Percentiles rank a stretch among this genome's conserved stretches.
Evolutionary conservation across 2,113 vertebrate genomes (phyloP).

Genomic region (Ptilonorhynchus violaceus): DNA sequence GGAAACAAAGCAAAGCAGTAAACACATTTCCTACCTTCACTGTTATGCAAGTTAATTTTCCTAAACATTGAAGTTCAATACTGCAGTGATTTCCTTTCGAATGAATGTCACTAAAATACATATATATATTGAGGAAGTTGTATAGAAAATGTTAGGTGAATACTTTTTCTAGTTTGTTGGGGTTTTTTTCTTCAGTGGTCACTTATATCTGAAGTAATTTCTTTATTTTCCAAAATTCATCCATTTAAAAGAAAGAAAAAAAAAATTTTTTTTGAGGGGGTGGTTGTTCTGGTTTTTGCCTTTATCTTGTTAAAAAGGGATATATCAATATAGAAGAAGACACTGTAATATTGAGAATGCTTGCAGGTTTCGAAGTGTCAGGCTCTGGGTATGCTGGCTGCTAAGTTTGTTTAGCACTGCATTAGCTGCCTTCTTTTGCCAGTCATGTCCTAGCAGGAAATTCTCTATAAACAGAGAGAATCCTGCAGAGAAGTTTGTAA

Average conservation of each 20-base stretch:
- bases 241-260: not conserved
- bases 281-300: rapidly evolving
- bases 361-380: not conserved
- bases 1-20: not conserved
- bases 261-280: too few relatives aligned
- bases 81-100: not conserved
- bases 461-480: not conserved
- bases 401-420: not conserved
- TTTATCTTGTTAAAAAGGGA: not conserved
- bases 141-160: not conserved
- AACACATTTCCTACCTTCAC: not conserved
- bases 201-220: not conserved
- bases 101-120: not conserved
- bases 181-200: not conserved
- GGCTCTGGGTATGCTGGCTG: not conserved
- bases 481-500: not conserved
- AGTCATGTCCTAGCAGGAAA: not conserved
- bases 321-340: not conserved
- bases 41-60: not conserved
- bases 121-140: rapidly evolving
- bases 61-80: not conserved
- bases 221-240: not conserved
- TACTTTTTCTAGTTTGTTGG: not conserved
- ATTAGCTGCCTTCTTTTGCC: not conserved
- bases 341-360: not conserved